Evolutionary conservation across 2,113 vertebrate genomes (phyloP).

Genomic region (Coregonus clupeaformis): DNA sequence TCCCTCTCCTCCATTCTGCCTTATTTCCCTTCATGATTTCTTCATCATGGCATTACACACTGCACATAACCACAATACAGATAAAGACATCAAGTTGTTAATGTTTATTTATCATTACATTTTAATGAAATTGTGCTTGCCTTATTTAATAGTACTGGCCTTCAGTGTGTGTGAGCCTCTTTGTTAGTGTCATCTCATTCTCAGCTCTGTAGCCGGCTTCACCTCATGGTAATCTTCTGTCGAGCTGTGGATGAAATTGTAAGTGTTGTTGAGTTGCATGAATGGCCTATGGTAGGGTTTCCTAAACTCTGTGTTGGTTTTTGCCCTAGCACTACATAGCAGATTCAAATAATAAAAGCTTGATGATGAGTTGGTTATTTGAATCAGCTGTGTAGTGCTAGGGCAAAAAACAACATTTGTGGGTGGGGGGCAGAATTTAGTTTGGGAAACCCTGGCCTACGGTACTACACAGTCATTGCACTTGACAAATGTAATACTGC

Average conservation of each 20-base stretch:
- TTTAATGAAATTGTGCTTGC: constrained; percentile 32
- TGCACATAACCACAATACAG: constrained; percentile 5
- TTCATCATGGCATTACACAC: neutral
- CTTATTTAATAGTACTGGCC: neutral
- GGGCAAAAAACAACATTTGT: too few species aligned
- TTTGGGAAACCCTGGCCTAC: too few species aligned
- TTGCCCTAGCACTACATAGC: too few species aligned
- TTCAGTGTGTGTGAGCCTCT: neutral
- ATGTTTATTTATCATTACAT: neutral
- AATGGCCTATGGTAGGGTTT: too few species aligned
- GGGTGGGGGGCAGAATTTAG: too few species aligned
- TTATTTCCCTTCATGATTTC: neutral
- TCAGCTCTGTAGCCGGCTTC: neutral
- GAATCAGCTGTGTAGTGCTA: too few species aligned
- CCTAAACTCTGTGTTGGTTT: too few species aligned
- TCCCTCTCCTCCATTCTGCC: neutral
- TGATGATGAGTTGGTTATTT: too few species aligned
- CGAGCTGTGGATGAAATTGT: neutral
- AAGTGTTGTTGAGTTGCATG: neutral
- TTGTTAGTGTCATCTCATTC: neutral
- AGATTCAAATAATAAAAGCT: too few species aligned
- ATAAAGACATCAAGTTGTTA: constrained; percentile 17
- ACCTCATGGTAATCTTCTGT: neutral
- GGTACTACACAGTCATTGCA: too few species aligned
- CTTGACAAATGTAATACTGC: too few species aligned